Conservation (phyloP, 2,888 invertebrate genomes). For the Drosophila setosimentum region DNA sequence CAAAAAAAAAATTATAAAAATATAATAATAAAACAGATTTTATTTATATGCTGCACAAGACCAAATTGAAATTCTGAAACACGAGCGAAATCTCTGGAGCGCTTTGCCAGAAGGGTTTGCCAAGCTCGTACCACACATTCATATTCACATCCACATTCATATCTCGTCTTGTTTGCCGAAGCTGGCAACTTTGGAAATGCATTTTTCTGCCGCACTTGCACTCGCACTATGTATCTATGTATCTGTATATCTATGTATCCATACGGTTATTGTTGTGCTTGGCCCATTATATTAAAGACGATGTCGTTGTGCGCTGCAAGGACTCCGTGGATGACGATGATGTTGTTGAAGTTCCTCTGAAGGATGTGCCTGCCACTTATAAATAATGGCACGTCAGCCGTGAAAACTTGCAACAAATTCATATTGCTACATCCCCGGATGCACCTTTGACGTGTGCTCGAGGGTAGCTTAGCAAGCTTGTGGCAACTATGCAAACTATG, state of each 20-base stretch:
- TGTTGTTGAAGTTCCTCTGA: constrained; percentile 51
- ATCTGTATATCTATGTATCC: not conserved
- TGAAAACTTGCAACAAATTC: constrained; percentile 68
- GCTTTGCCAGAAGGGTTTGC: constrained; percentile 51
- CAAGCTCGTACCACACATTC: constrained; percentile 27
- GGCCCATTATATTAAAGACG: constrained; percentile 39
- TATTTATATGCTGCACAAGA: constrained; percentile 72
- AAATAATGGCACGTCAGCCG: constrained; percentile 68
- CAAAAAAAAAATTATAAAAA: constrained; percentile 3
- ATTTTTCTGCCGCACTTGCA: constrained; percentile 38
- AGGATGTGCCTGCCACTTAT: constrained; percentile 57
- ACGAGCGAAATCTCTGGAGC: constrained; percentile 49
- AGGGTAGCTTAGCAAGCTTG: constrained; percentile 6
- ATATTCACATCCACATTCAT: constrained; percentile 6
- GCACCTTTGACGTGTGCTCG: constrained; percentile 4
- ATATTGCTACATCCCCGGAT: constrained; percentile 31
- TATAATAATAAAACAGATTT: constrained; percentile 73
- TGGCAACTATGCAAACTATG: not conserved
- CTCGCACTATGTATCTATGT: not conserved
- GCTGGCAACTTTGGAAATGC: constrained; percentile 49
- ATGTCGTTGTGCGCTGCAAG: constrained; percentile 22
- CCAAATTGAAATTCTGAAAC: constrained; percentile 74
- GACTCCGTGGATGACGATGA: constrained; percentile 27
- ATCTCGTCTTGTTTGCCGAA: constrained; percentile 14
- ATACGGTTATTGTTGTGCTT: constrained; percentile 41